Evolutionary conservation across 64 coral and sea anemone species (phyloP).

Genomic region (Dendronephthya gigantea): DNA sequence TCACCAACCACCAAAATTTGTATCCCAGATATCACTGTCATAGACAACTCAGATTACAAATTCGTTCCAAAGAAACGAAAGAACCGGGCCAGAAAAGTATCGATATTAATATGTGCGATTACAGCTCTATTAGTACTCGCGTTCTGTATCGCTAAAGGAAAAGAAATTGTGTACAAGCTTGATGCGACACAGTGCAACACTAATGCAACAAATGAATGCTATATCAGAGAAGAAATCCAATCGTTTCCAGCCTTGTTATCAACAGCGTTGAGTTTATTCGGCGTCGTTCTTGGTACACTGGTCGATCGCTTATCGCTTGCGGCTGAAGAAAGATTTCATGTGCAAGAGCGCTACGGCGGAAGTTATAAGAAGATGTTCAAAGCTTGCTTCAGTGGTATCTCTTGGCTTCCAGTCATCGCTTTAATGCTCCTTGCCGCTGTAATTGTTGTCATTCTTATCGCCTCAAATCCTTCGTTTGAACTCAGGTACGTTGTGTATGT

Average conservation of each 20-base stretch:
- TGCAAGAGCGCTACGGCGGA: background rate
- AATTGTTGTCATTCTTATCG: background rate
- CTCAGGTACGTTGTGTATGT: background rate
- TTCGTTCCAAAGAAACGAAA: background rate
- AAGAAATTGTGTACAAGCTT: background rate
- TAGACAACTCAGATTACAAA: background rate
- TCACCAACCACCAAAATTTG: too few species aligned
- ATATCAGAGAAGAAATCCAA: background rate
- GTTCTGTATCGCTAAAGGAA: background rate
- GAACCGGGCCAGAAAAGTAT: background rate
- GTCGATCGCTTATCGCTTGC: background rate
- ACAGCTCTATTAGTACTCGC: background rate
- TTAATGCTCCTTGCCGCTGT: background rate
- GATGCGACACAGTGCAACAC: background rate
- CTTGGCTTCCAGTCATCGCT: background rate
- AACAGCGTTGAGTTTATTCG: background rate
- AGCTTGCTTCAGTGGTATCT: slow-evolving; percentile 1
- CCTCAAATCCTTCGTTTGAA: background rate
- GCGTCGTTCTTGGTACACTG: background rate
- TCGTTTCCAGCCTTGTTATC: background rate
- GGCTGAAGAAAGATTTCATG: background rate
- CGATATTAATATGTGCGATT: background rate
- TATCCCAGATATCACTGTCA: too few species aligned
- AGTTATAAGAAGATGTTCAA: background rate
- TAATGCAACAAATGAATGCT: background rate